Base-by-base conservation (phyloP, 2,888 invertebrate genomes). In the Parnassius glacialis region DNA sequence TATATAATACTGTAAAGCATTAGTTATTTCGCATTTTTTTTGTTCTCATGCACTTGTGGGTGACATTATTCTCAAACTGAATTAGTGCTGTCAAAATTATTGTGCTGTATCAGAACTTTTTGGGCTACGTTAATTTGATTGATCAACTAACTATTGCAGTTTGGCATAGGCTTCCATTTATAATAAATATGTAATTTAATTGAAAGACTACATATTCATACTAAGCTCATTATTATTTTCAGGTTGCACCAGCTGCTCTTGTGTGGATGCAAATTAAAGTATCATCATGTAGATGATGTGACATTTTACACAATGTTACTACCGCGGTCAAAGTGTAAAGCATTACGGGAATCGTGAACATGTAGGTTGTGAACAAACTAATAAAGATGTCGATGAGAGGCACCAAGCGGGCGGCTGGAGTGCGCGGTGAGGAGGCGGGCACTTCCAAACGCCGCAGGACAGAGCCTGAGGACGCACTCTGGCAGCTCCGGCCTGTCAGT, bases 401-500 rank as follows among this genome's bases (percentile, higher is more conserved):
- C 84, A 89, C 87, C 65, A 92, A 92, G 79, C 79, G 92, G 81
- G 85, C 84, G 70, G 74, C 80, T 72, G 86, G 84, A 76, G 76
- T 83, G 84, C 87, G 89, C 67, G 83, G 84, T 70, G 89, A 88
- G 57, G 88, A 88, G 74, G 80, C 86, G 66, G 82, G 88, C 74
- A 74, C 84, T 69, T 90, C 88, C 72, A 90, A 89, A 73, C 86
- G 91, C 72, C 90, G 91, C 71, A 80, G 85, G 76, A 76, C 84
- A 66, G 90, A 90, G 76, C 84, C 85, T 61, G 90, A 91, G 70
- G 91, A 91, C 71, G 84, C 86, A 63, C 87, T 88, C 69, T 97
- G 97, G 97, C 96, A 96, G 83, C 95, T 96, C 76, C 94, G 96
- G 76, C 95, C 96, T 75, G 94, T 95, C 79, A 95, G 94, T 83